phyloP scores from a whole-genome alignment of 2,797 vertebrate species.

The Diglossa cyanea region DNA sequence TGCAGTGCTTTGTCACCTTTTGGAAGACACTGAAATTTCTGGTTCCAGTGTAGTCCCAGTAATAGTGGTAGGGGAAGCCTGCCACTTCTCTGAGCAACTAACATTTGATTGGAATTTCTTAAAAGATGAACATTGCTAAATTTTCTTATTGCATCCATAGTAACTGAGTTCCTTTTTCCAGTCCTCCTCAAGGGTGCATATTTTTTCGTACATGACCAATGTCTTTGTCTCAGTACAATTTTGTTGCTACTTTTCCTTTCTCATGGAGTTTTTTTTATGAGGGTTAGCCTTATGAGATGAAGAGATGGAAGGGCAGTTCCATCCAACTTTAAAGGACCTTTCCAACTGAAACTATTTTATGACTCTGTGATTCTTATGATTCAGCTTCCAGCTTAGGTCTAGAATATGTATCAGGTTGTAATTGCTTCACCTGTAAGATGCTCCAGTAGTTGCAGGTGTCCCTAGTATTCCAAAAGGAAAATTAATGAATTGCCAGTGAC shows the following conservation, averaged over 20 bases:
- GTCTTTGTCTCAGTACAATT: neutral
- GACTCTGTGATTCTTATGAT: neutral
- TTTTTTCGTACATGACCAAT: neutral
- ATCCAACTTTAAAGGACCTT: neutral
- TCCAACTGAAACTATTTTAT: neutral
- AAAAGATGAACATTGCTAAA: neutral
- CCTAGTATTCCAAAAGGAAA: neutral
- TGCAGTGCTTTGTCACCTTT: neutral
- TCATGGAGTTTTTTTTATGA: neutral
- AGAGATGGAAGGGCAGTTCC: neutral
- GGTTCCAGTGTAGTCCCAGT: neutral
- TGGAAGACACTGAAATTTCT: neutral
- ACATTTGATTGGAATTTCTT: neutral
- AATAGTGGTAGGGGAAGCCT: neutral
- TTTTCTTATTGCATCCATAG: neutral
- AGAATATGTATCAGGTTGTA: neutral
- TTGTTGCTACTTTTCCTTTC: neutral
- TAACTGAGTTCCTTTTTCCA: neutral
- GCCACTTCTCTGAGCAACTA: neutral
- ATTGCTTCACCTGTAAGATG: neutral
- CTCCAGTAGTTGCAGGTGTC: neutral
- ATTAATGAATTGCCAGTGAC: neutral
- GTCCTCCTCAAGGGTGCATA: neutral
- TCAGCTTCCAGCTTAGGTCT: neutral
- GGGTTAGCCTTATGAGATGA: neutral